Conservation (phyloP, 1,140 invertebrate species). For the Hyposmocoma kahamanoa region DNA sequence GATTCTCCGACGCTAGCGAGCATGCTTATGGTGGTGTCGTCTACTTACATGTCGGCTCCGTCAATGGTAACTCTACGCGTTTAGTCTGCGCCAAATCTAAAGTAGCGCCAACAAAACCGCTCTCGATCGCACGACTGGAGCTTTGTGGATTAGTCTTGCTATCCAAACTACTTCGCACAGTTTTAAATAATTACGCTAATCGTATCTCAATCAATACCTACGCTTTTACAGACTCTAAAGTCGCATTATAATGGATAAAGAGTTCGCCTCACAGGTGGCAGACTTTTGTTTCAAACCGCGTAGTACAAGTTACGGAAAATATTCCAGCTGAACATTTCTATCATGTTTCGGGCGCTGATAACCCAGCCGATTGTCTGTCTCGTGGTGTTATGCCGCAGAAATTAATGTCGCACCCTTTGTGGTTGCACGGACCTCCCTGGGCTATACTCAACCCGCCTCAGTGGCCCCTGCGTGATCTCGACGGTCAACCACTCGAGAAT, state of each 20-base stretch:
- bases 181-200: too few relatives aligned
- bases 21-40: slow-evolving; percentile 13
- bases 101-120: too few relatives aligned
- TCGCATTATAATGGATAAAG: slow-evolving; percentile 26
- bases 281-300: too few relatives aligned
- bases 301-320: too few relatives aligned
- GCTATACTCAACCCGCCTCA: too few relatives aligned
- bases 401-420: slow-evolving; percentile 7
- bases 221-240: too few relatives aligned
- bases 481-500: slow-evolving; percentile 2
- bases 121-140: too few relatives aligned
- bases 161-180: too few relatives aligned
- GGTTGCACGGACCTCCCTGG: too few relatives aligned
- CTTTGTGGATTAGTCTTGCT: slow-evolving; percentile 17
- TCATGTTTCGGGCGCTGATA: slow-evolving; percentile 6
- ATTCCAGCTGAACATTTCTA: background rate
- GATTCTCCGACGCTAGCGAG: slow-evolving; percentile 17
- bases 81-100: too few relatives aligned
- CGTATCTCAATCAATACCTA: too few relatives aligned
- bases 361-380: slow-evolving; percentile 8
- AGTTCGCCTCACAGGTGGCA: slow-evolving; percentile 4
- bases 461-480: slow-evolving; percentile 8
- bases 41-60: slow-evolving; percentile 10
- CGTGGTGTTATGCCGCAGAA: slow-evolving; percentile 6
- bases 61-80: background rate